These are phyloP conservation scores for Eriocheir sinensis DNA, from an alignment of 1,140 invertebrate species.

Conservation along the genomic window DNA sequence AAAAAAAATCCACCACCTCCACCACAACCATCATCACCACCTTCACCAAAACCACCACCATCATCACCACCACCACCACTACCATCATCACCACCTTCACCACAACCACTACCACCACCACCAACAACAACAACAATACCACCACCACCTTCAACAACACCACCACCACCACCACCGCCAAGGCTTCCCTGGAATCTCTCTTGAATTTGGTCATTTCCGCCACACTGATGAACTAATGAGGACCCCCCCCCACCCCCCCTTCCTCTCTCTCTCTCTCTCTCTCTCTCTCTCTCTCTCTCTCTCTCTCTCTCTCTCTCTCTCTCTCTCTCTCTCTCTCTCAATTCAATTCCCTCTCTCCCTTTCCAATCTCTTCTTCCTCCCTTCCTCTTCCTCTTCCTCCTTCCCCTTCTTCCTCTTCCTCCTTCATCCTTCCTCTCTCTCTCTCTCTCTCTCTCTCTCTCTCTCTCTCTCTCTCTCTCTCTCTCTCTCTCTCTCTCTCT, in stretches of 20 bases:
- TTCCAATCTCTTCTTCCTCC: not conserved
- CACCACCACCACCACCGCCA: not conserved
- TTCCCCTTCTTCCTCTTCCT: not conserved
- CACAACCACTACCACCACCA: not conserved
- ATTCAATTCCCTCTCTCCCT: too few species aligned
- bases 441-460: conserved; percentile 18
- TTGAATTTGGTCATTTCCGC: not conserved
- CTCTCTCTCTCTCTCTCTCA: not conserved
- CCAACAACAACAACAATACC: not conserved
- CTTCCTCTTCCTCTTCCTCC: not conserved
- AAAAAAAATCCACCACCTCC: too few species aligned
- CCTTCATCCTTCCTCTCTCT: not conserved
- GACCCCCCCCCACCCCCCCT: not conserved
- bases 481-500: too few species aligned
- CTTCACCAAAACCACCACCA: too few species aligned
- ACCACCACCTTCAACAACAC: not conserved
- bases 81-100: not conserved
- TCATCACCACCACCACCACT: not conserved
- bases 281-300: not conserved
- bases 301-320: not conserved
- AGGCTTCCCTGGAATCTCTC: not conserved
- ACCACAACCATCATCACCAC: too few species aligned
- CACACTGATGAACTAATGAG: conserved; percentile 24
- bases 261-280: not conserved
- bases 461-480: conserved; percentile 4